phyloP scores from a whole-genome alignment of 2,797 vertebrate genomes.

The Aythya fuligula region DNA sequence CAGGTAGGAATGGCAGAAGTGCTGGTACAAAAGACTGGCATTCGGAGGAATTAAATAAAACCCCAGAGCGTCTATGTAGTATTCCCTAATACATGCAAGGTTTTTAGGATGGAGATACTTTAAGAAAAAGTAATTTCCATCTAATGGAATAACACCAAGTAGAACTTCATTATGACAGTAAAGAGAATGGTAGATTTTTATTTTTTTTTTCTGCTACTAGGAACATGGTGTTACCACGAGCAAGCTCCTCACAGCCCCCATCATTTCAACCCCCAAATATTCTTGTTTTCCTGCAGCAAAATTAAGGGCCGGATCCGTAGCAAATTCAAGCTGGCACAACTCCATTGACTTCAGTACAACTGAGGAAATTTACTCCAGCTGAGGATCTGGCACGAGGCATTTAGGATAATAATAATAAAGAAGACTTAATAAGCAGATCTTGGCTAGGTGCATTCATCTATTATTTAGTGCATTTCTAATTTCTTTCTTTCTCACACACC shows the following conservation, averaged over 20 bases:
- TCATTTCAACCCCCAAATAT: neutral
- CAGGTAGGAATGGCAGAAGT: neutral
- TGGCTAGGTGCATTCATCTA: neutral
- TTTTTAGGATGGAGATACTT: neutral
- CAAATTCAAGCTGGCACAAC: neutral
- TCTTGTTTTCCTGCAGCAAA: neutral
- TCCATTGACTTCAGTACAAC: neutral
- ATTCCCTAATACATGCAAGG: neutral
- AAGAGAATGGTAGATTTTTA: neutral
- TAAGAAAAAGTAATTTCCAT: neutral
- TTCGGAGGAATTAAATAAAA: neutral
- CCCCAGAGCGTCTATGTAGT: fast-evolving
- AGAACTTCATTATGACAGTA: neutral
- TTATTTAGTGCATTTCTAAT: conserved; percentile 46
- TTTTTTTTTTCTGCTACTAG: neutral
- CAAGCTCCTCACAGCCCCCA: neutral
- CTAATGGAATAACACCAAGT: conserved; percentile 2
- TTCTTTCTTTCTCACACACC: neutral
- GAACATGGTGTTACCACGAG: neutral
- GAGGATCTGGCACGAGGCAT: conserved; percentile 5
- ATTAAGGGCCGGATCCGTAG: neutral
- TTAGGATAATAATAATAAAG: neutral
- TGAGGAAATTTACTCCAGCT: conserved; percentile 5
- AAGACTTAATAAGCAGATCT: conserved; percentile 26
- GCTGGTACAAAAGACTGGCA: neutral